Evolutionary conservation across 1,140 invertebrate species (phyloP).

Genomic region (Drosophila setifemur): DNA sequence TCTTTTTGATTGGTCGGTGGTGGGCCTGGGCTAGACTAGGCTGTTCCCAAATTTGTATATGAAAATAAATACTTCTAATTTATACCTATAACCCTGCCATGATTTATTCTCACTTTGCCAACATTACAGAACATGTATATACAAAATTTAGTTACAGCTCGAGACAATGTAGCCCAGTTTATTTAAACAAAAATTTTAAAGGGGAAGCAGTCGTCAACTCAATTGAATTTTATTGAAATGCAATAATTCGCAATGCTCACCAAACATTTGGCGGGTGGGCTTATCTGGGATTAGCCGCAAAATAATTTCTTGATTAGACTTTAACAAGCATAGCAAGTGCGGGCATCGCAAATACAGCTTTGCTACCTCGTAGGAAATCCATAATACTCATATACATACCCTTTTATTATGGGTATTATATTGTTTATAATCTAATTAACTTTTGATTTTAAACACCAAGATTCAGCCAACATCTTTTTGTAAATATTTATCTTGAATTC

Average conservation of each 20-base stretch:
- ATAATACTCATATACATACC: not conserved
- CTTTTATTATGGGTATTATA: not conserved
- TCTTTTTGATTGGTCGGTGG: constrained; percentile 24
- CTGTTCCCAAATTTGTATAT: constrained; percentile 25
- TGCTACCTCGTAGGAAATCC: too few relatives aligned
- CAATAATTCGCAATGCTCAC: constrained; percentile 56
- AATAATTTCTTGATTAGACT: constrained; percentile 40
- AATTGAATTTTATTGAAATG: constrained; percentile 72
- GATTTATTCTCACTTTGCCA: not conserved
- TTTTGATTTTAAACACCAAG: too few relatives aligned
- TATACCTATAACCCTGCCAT: too few relatives aligned
- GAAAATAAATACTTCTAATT: too few relatives aligned
- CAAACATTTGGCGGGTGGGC: constrained; percentile 21
- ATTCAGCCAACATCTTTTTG: too few relatives aligned
- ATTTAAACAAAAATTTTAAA: not conserved
- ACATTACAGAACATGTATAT: too few relatives aligned
- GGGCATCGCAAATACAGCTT: not conserved
- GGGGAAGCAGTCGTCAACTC: constrained; percentile 40
- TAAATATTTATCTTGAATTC: not conserved
- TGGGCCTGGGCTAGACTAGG: not conserved
- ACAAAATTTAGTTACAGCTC: constrained; percentile 38
- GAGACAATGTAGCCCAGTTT: constrained; percentile 26
- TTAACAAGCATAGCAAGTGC: constrained; percentile 46
- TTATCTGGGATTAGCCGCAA: constrained; percentile 13
- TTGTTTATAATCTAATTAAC: too few relatives aligned